Percentiles rank a stretch among this genome's conserved stretches.
Conservation (phyloP, 1,140 invertebrate genomes). For the Drosophila sp. region DNA sequence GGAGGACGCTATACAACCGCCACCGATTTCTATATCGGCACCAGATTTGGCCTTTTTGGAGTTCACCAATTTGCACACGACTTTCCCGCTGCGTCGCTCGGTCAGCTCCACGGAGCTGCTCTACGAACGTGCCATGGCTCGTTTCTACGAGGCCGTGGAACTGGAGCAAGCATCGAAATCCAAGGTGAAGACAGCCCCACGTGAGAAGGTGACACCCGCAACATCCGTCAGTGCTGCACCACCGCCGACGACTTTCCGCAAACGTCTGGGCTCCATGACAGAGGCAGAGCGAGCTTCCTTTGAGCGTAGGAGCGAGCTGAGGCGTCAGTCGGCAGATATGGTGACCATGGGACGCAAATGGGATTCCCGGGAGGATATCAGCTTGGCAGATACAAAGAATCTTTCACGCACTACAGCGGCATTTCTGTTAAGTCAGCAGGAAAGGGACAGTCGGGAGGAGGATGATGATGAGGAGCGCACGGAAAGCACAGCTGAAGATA, state of each 20-base stretch:
- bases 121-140: conserved; percentile 91
- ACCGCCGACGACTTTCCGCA: conserved; percentile 63
- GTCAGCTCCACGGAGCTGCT: conserved; percentile 92
- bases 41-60: conserved; percentile 88
- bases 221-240: background rate
- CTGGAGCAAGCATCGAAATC: conserved; percentile 88
- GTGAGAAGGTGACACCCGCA: conserved; percentile 46
- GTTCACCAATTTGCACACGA: conserved; percentile 84
- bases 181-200: conserved; percentile 84
- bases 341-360: conserved; percentile 63
- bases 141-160: conserved; percentile 90
- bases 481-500: conserved; percentile 72
- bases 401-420: conserved; percentile 43
- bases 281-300: conserved; percentile 80
- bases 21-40: conserved; percentile 91
- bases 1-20: conserved; percentile 88
- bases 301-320: conserved; percentile 69
- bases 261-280: conserved; percentile 78
- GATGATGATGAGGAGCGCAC: conserved; percentile 61
- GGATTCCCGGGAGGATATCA: conserved; percentile 77
- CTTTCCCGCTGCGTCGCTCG: conserved; percentile 86
- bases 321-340: conserved; percentile 77
- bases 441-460: conserved; percentile 15
- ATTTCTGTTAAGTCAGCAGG: conserved; percentile 28
- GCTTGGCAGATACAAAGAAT: conserved; percentile 30